A percentile compares a stretch with the other conserved stretches of the same genome.
phyloP scores from a whole-genome alignment of 2,113 vertebrate species.

The Dicaeum eximium region DNA sequence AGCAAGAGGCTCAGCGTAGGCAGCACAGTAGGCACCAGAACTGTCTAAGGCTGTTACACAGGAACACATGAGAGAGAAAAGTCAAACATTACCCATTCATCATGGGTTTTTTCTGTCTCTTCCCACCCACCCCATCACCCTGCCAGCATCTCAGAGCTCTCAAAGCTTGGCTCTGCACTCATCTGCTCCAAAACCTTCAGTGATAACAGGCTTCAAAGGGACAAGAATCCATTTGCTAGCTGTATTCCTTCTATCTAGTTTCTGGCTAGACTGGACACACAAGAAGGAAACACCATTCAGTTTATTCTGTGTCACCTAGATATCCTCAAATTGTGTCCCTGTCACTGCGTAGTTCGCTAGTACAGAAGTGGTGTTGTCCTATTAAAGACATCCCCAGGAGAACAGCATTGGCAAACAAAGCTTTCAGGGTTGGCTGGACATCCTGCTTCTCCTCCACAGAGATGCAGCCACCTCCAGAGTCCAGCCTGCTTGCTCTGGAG shows the following conservation, averaged over 20 bases:
- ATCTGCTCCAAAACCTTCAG: neutral
- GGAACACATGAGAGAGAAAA: neutral
- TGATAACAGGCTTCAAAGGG: neutral
- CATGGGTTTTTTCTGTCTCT: neutral
- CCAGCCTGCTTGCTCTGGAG: neutral
- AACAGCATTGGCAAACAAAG: neutral
- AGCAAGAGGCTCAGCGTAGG: neutral
- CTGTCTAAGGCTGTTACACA: neutral
- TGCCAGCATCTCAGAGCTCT: neutral
- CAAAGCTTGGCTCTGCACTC: neutral
- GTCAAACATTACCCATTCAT: neutral
- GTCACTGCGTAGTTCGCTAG: neutral
- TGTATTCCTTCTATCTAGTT: neutral
- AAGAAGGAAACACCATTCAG: neutral
- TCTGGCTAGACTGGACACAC: neutral
- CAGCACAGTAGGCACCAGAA: neutral
- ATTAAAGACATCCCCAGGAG: neutral
- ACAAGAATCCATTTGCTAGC: neutral
- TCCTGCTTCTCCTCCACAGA: neutral
- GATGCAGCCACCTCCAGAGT: neutral
- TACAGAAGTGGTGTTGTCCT: neutral
- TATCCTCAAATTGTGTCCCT: neutral
- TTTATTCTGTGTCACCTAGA: neutral
- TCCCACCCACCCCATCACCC: neutral
- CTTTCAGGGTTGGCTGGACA: neutral